Conservation (phyloP, 2,888 invertebrate species). For the Furcula furcula region DNA sequence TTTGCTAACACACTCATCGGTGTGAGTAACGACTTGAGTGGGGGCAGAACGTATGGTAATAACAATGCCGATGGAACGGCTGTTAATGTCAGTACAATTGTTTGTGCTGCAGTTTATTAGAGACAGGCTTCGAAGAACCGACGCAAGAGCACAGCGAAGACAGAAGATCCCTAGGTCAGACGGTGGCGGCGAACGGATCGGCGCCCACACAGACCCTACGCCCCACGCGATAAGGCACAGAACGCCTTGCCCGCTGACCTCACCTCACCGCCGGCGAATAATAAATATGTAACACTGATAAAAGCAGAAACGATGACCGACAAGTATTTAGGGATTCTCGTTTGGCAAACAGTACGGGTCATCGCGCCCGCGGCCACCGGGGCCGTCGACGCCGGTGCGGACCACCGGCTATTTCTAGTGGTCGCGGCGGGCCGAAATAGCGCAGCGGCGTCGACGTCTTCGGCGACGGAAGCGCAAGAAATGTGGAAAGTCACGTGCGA, state of each 20-base stretch:
- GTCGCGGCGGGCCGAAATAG: constrained; percentile 35
- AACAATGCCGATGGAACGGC: neutral
- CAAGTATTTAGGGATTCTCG: constrained; percentile 70
- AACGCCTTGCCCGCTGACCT: constrained; percentile 71
- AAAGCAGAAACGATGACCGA: constrained; percentile 76
- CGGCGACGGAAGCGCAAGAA: constrained; percentile 22
- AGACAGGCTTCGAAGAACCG: constrained; percentile 34
- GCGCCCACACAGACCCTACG: constrained; percentile 57
- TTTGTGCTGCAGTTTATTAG: constrained; percentile 17
- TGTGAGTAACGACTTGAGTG: neutral
- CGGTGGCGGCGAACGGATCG: constrained; percentile 39
- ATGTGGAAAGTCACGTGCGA: constrained; percentile 48
- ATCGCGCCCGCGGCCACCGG: constrained; percentile 49
- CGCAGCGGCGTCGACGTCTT: constrained; percentile 16
- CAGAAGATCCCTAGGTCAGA: constrained; percentile 63
- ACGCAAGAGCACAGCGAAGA: constrained; percentile 74
- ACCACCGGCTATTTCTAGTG: constrained; percentile 53
- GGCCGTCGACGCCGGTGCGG: constrained; percentile 40
- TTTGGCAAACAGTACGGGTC: constrained; percentile 61
- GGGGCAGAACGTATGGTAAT: neutral
- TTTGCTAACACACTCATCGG: neutral
- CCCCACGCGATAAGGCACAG: constrained; percentile 72
- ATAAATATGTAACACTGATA: constrained; percentile 81
- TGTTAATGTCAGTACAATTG: constrained; percentile 9
- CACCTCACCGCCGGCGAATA: constrained; percentile 73